phyloP scores from a whole-genome alignment of 2,888 invertebrate species.

The Andrena haemorrhoa region DNA sequence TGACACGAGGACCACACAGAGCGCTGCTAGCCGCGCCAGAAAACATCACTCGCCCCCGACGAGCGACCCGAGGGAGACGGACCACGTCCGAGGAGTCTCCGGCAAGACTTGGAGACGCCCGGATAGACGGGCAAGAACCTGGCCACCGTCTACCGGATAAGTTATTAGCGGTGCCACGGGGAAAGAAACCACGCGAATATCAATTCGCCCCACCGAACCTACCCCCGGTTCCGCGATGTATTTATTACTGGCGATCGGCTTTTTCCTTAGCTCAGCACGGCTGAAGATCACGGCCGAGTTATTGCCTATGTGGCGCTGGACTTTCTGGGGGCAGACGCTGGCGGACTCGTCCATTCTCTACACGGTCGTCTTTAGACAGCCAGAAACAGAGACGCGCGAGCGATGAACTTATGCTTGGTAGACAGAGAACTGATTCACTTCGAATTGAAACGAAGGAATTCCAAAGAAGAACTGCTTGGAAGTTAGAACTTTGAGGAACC shows the following conservation, averaged over 20 bases:
- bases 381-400: too few species aligned
- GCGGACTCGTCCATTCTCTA: neutral
- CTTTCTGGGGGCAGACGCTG: constrained; percentile 17
- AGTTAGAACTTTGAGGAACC: too few species aligned
- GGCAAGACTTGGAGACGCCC: constrained; percentile 62
- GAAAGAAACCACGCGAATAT: constrained; percentile 77
- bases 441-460: too few species aligned
- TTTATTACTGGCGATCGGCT: constrained; percentile 70
- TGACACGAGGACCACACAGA: constrained; percentile 84
- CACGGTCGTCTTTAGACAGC: neutral
- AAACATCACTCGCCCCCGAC: constrained; percentile 71
- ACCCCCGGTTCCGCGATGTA: constrained; percentile 67
- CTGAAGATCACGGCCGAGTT: constrained; percentile 60
- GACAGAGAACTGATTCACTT: too few species aligned
- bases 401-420: too few species aligned
- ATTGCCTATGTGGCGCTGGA: constrained; percentile 41
- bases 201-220: constrained; percentile 68
- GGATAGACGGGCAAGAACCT: constrained; percentile 82
- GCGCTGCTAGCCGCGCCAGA: constrained; percentile 76
- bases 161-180: constrained; percentile 79
- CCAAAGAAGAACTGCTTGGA: too few species aligned
- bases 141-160: constrained; percentile 78
- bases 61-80: constrained; percentile 43
- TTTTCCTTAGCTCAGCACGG: constrained; percentile 50
- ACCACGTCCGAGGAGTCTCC: constrained; percentile 9